phyloP scores from a whole-genome alignment of 2,888 invertebrate genomes.

The Arge pagana region DNA sequence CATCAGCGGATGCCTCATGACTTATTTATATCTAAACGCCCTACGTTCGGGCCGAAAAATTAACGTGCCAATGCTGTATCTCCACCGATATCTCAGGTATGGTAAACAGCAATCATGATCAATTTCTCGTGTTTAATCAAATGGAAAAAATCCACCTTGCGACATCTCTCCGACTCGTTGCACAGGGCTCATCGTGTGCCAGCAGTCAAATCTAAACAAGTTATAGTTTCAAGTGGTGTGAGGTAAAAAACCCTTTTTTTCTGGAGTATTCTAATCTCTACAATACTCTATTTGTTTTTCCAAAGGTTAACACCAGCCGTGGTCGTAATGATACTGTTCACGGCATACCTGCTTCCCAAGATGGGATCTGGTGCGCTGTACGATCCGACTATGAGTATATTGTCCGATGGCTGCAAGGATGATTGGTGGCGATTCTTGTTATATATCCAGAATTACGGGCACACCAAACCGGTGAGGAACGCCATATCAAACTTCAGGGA shows the following conservation, averaged over 20 bases:
- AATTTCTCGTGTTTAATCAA: neutral
- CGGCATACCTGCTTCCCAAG: slow-evolving; percentile 71
- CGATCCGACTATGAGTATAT: slow-evolving; percentile 66
- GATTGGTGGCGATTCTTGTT: slow-evolving; percentile 72
- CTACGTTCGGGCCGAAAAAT: slow-evolving; percentile 48
- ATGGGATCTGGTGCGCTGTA: slow-evolving; percentile 70
- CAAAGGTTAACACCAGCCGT: slow-evolving; percentile 64
- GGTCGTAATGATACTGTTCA: slow-evolving; percentile 67
- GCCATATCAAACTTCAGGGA: slow-evolving; percentile 1
- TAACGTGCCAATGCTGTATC: slow-evolving; percentile 53
- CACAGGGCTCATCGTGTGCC: no score
- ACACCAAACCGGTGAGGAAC: slow-evolving; percentile 68
- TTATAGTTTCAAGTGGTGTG: no score
- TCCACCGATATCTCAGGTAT: slow-evolving; percentile 59
- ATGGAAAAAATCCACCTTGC: neutral
- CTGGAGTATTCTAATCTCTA: neutral
- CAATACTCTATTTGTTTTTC: neutral
- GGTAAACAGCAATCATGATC: slow-evolving; percentile 4
- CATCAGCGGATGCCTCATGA: slow-evolving; percentile 56
- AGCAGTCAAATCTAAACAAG: no score
- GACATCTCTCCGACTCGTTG: no score
- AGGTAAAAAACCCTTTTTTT: no score
- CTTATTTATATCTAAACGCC: slow-evolving; percentile 53
- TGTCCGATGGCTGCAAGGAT: slow-evolving; percentile 67
- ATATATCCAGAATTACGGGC: slow-evolving; percentile 71